These are phyloP conservation scores for Ptychochromis oligacanthus DNA, from an alignment of 2,113 vertebrate genomes.

Conservation along the genomic window DNA sequence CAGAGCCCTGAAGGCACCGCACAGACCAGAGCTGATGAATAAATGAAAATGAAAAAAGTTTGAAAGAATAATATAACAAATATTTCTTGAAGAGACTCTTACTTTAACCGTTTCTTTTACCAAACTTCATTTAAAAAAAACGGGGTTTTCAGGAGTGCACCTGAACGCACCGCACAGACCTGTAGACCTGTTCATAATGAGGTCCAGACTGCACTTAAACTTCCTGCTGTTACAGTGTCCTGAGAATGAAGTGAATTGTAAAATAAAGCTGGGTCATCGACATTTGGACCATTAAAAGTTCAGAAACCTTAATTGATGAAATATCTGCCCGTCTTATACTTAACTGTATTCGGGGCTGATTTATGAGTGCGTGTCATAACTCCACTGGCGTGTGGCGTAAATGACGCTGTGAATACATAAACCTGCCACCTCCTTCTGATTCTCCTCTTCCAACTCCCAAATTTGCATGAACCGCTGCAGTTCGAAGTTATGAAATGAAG, in stretches of 20 bases:
- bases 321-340: neutral
- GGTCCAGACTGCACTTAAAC: neutral
- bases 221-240: too few relatives aligned
- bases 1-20: neutral
- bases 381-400: neutral
- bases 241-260: too few relatives aligned
- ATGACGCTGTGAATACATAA: too few relatives aligned
- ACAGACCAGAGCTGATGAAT: neutral
- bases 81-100: neutral
- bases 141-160: neutral
- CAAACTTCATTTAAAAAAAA: too few relatives aligned
- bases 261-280: neutral
- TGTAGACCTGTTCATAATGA: neutral
- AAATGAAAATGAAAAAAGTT: neutral
- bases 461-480: neutral
- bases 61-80: neutral
- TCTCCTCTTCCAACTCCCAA: too few relatives aligned
- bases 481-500: neutral
- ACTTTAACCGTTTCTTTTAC: neutral
- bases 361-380: neutral
- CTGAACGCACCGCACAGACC: neutral
- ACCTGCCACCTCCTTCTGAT: too few relatives aligned
- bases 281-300: neutral
- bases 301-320: neutral
- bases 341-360: neutral